Conservation (phyloP, 2,888 invertebrate genomes). For the Listrodromus nycthemerus region DNA sequence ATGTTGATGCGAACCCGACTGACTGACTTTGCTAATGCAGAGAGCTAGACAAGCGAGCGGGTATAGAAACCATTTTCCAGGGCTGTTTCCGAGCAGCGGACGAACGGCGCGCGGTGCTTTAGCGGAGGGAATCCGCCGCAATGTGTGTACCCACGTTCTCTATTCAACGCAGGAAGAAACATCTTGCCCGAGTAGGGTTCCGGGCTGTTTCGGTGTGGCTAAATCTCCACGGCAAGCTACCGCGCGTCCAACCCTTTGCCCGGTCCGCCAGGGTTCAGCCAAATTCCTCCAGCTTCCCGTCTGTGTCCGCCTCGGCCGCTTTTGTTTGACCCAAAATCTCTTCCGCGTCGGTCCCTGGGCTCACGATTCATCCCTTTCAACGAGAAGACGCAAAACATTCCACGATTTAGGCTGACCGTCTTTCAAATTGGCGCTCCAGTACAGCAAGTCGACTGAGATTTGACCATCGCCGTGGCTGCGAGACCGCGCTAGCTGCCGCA, state of each 20-base stretch:
- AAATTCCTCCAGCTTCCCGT: not conserved
- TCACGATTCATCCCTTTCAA: not conserved
- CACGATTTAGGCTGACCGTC: not conserved
- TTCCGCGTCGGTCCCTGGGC: not conserved
- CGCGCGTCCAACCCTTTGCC: slow-evolving; percentile 24
- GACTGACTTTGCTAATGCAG: slow-evolving; percentile 44
- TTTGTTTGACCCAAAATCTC: not conserved
- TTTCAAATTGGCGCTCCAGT: not conserved
- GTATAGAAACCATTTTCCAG: slow-evolving; percentile 44
- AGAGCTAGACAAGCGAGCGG: not conserved
- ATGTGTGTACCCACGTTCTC: slow-evolving; percentile 16
- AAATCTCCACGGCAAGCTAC: slow-evolving; percentile 39
- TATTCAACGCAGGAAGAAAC: slow-evolving; percentile 54
- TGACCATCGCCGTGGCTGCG: not conserved
- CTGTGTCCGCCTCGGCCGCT: not conserved
- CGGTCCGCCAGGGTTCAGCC: not conserved
- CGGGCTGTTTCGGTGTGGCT: slow-evolving; percentile 52
- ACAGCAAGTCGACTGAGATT: not conserved
- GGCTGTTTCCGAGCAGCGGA: slow-evolving; percentile 23
- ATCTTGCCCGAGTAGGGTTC: slow-evolving; percentile 53
- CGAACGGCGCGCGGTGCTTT: slow-evolving; percentile 21
- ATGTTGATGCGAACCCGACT: slow-evolving; percentile 32
- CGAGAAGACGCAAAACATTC: slow-evolving; percentile 8
- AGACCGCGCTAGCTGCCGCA: not conserved
- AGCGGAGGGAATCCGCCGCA: slow-evolving; percentile 35